phyloP scores from a whole-genome alignment of 2,888 invertebrate genomes.

The Adineta ricciae region DNA sequence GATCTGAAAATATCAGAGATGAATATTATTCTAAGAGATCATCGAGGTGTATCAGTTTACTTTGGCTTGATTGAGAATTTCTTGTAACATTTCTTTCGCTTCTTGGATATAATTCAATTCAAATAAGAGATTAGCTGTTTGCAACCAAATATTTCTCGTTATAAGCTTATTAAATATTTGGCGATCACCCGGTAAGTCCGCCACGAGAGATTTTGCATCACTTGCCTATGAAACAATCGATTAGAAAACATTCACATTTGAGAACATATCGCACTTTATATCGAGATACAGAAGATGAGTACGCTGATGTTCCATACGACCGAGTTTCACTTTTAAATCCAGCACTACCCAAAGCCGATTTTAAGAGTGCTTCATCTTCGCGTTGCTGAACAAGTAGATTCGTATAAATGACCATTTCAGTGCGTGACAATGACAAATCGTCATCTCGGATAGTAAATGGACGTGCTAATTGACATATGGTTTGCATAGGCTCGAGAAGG shows the following conservation, averaged over 20 bases:
- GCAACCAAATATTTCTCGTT: slow-evolving; percentile 13
- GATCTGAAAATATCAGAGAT: background rate
- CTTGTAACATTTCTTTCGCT: slow-evolving; percentile 9
- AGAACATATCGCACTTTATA: background rate
- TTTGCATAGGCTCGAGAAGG: background rate
- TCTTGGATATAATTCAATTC: background rate
- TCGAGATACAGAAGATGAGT: background rate
- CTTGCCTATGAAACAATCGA: background rate
- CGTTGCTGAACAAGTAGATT: slow-evolving; percentile 6
- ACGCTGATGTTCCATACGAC: background rate
- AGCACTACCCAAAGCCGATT: background rate
- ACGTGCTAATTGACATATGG: background rate
- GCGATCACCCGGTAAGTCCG: slow-evolving; percentile 6
- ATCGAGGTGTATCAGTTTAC: too few species aligned
- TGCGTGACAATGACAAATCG: background rate
- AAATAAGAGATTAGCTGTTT: background rate
- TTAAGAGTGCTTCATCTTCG: background rate
- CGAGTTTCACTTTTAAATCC: slow-evolving; percentile 4
- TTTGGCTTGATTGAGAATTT: background rate
- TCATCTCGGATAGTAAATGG: background rate
- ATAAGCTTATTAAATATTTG: slow-evolving; percentile 1
- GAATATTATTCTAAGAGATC: too few species aligned
- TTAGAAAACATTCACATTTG: too few species aligned
- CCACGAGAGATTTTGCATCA: background rate
- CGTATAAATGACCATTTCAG: slow-evolving; percentile 6